Evolutionary conservation across 2,113 vertebrate genomes (phyloP), one percentile per base, ranked within the genome.

Genomic region (Lamprologus lemairii): DNA sequence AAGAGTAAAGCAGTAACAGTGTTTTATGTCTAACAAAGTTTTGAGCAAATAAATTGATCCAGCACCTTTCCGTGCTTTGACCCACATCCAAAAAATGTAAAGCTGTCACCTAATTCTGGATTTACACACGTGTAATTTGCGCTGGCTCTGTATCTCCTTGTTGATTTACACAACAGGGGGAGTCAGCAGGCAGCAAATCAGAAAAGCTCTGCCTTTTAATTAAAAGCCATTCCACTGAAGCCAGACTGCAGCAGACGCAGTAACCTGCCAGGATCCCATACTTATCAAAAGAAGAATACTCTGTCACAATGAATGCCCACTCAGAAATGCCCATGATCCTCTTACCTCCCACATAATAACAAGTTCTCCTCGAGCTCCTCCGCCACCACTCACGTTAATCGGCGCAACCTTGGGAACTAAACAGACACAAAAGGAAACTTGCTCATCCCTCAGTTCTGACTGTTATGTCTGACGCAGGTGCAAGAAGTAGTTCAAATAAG

Each of bases 261-360:
- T 55, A 73, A 91, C 92, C 87, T 80, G 81, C 85, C 87, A 86
- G 33, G 91, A 91, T 86, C 73, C 88, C 78, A 49, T 87, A 88
- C 86, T 90, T 17, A 9, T 91, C 78, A 86, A 88, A 86, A 86
- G 80, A 45, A 82, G 81, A 86, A 80, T 53, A 58, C 60, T 81
- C 33, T 47, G 35, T 81, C 83, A 90, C 84, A 83, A 79, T 85
- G 42, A 90, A 83, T 57, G 80, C 45, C 45, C 81, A 79, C 58
- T 91, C 60, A 85, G 42, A 92, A 84, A 89, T 47, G 85, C 81
- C 68, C 37, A 55, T 88, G 89, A 88, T 88, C 83, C 81, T 92
- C 94, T 96, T 97, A 98, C 97, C 97, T 99, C 97, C 97, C 98
- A 98, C 0, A 93, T 96, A 94, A 99, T 97, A 91, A 98, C 95